A percentile compares a stretch with the other conserved stretches of the same genome.
phyloP scores from a whole-genome alignment of 2,797 vertebrate genomes.

The Ctenopoma kingsleyae region DNA sequence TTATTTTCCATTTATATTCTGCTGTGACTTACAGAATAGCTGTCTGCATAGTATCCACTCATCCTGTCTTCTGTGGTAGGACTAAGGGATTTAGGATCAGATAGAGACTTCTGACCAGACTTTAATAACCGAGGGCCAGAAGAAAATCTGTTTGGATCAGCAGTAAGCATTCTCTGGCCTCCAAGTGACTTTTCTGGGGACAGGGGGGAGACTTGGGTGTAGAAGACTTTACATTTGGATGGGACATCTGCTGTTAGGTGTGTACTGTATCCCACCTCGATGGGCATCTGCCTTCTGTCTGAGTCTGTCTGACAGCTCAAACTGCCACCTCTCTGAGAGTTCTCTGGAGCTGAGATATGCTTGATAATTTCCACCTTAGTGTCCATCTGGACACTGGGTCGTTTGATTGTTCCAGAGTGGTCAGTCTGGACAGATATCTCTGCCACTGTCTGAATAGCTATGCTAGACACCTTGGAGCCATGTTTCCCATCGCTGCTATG shows the following conservation, averaged over 20 bases:
- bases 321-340: slow-evolving; percentile 93
- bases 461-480: slow-evolving; percentile 93
- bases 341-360: slow-evolving; percentile 96
- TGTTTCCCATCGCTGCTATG: slow-evolving; percentile 90
- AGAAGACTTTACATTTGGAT: slow-evolving; percentile 93
- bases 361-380: slow-evolving; percentile 96
- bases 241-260: slow-evolving; percentile 91
- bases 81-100: slow-evolving; percentile 95
- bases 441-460: slow-evolving; percentile 97
- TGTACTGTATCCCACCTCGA: slow-evolving; percentile 93
- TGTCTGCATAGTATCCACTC: slow-evolving; percentile 91
- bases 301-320: slow-evolving; percentile 95
- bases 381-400: slow-evolving; percentile 91
- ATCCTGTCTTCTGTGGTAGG: slow-evolving; percentile 93
- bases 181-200: slow-evolving; percentile 92
- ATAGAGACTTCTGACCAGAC: slow-evolving; percentile 93
- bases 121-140: slow-evolving; percentile 93
- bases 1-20: neutral
- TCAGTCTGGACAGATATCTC: slow-evolving; percentile 99
- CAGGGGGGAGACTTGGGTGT: slow-evolving; percentile 92
- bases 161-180: slow-evolving; percentile 91
- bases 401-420: slow-evolving; percentile 93
- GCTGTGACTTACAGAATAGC: slow-evolving; percentile 91
- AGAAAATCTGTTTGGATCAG: slow-evolving; percentile 90
- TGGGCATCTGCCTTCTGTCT: slow-evolving; percentile 91